Evolutionary conservation across 2,888 invertebrate genomes (phyloP).

Genomic region (Lycia hirtaria): DNA sequence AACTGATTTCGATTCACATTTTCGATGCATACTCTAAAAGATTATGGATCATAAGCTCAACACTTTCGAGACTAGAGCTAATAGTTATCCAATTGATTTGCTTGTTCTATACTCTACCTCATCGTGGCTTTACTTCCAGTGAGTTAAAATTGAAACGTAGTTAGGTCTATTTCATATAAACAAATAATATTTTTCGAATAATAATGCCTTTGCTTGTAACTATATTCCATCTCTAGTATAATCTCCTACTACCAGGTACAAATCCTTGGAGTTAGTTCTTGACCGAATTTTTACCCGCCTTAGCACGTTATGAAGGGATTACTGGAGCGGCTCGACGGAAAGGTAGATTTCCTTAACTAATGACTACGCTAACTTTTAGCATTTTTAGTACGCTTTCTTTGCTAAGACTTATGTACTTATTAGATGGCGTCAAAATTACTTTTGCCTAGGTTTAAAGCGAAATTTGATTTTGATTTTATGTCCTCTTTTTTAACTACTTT

Average conservation of each 20-base stretch:
- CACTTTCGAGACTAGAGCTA: too few relatives aligned
- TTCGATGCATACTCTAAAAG: too few relatives aligned
- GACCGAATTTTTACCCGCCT: constrained; percentile 35
- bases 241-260: constrained; percentile 26
- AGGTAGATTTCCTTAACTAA: constrained; percentile 18
- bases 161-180: not conserved
- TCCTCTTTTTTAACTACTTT: too few relatives aligned
- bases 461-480: not conserved
- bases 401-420: not conserved
- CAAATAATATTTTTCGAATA: not conserved
- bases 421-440: not conserved
- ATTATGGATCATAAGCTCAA: too few relatives aligned
- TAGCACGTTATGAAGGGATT: constrained; percentile 36
- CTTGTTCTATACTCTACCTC: too few relatives aligned
- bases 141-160: too few relatives aligned
- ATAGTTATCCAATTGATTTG: too few relatives aligned
- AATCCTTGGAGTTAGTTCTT: constrained; percentile 34
- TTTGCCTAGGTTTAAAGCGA: too few relatives aligned
- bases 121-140: too few relatives aligned
- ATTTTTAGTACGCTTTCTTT: not conserved
- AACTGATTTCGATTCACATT: too few relatives aligned
- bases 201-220: not conserved
- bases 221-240: constrained; percentile 8
- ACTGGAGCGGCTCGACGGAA: constrained; percentile 9
- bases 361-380: not conserved